phyloP scores from a whole-genome alignment of 2,113 vertebrate genomes.

The Otocyon megalotis region DNA sequence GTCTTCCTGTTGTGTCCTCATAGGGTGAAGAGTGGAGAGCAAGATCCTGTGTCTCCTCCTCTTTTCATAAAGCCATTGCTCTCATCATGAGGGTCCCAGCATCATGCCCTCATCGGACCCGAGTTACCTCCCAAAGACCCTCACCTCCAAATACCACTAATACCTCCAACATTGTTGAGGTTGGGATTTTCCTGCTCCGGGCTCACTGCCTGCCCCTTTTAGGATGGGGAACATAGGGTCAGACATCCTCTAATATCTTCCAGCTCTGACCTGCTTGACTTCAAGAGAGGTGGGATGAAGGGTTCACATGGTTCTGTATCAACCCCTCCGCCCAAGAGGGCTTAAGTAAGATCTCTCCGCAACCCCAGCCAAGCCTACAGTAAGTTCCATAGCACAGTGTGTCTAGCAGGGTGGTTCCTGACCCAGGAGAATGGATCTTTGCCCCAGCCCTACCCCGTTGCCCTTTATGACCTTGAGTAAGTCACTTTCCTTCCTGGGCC shows the following conservation, averaged over 20 bases:
- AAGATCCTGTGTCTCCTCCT: rapidly evolving
- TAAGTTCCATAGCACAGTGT: neutral
- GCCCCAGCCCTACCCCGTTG: neutral
- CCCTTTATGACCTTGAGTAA: neutral
- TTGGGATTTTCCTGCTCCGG: neutral
- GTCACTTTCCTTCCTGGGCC: neutral
- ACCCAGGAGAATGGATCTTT: neutral
- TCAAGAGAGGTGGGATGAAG: neutral
- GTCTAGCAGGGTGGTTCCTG: neutral
- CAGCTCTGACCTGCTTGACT: neutral
- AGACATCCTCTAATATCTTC: neutral
- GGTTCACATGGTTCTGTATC: neutral
- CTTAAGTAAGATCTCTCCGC: neutral
- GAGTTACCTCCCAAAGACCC: neutral
- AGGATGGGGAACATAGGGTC: too few species aligned
- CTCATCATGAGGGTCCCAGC: neutral
- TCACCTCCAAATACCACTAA: neutral
- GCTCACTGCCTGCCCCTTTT: neutral
- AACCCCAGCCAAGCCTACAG: neutral
- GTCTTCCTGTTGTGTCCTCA: neutral
- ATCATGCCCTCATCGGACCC: neutral
- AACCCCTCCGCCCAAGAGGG: too few species aligned
- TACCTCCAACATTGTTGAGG: neutral
- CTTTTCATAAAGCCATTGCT: neutral
- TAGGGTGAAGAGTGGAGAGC: neutral